A percentile compares a stretch with the other conserved stretches of the same genome.
These are phyloP conservation scores for Ommatoiulus sabulosus DNA, from an alignment of 2,888 invertebrate species.

Conservation along the genomic window DNA sequence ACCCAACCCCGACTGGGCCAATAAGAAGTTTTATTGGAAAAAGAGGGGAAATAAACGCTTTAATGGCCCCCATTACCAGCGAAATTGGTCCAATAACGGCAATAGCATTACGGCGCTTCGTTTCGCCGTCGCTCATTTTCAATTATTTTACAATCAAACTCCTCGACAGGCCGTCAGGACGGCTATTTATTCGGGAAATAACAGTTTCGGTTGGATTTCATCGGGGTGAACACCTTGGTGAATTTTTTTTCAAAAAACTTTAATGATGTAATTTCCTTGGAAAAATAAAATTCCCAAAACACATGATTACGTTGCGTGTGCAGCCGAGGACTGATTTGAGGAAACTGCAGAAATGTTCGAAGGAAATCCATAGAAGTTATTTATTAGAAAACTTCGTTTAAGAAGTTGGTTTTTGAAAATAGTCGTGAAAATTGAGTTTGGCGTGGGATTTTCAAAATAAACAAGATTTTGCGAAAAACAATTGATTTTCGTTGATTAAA, in stretches of 20 bases:
- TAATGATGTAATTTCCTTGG: too few relatives aligned
- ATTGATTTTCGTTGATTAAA: too few relatives aligned
- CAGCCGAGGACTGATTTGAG: too few relatives aligned
- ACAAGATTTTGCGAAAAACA: too few relatives aligned
- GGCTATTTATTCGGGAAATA: background rate
- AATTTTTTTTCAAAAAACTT: background rate
- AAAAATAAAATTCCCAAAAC: too few relatives aligned
- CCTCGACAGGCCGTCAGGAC: background rate
- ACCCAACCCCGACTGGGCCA: background rate
- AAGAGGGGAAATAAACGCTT: slow-evolving; percentile 31
- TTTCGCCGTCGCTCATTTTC: background rate
- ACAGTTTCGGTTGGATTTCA: background rate
- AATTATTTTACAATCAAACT: background rate
- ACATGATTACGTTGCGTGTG: too few relatives aligned
- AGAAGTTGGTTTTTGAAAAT: too few relatives aligned
- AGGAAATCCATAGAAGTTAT: too few relatives aligned
- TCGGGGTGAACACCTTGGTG: background rate
- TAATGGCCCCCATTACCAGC: slow-evolving; percentile 20
- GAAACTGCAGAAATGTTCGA: too few relatives aligned
- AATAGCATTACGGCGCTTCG: background rate
- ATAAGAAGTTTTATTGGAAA: background rate
- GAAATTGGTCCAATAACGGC: background rate
- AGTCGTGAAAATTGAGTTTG: too few relatives aligned
- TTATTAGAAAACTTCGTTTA: too few relatives aligned
- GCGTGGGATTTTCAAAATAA: too few relatives aligned